Percentiles rank a stretch among this genome's conserved stretches.
phyloP scores from a whole-genome alignment of 1,140 invertebrate species.

The Vanessa tameamea region DNA sequence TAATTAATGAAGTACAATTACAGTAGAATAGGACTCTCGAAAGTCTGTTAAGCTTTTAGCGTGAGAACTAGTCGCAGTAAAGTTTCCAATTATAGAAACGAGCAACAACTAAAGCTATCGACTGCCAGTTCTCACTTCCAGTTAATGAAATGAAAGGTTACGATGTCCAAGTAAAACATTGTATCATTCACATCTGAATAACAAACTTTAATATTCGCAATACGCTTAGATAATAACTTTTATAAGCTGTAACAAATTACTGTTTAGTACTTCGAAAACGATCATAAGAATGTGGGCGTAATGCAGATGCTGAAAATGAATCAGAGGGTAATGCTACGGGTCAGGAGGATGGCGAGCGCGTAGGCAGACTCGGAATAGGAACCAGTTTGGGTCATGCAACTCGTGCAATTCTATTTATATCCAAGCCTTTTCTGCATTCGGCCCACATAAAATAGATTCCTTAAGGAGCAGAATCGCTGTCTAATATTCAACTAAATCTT shows the following conservation, averaged over 20 bases:
- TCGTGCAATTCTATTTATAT: slow-evolving; percentile 75
- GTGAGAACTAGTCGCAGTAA: slow-evolving; percentile 40
- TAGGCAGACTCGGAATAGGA: slow-evolving; percentile 69
- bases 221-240: neutral
- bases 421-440: slow-evolving; percentile 63
- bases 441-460: slow-evolving; percentile 54
- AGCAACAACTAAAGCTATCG: slow-evolving; percentile 20
- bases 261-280: neutral
- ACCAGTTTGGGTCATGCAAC: slow-evolving; percentile 77
- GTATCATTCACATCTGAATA: too few relatives aligned
- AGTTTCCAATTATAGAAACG: slow-evolving; percentile 41
- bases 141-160: neutral
- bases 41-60: slow-evolving; percentile 31
- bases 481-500: too few relatives aligned
- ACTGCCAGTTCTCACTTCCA: slow-evolving; percentile 3
- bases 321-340: slow-evolving; percentile 62
- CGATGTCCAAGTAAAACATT: neutral
- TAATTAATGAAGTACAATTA: slow-evolving; percentile 11
- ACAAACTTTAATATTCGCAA: too few relatives aligned
- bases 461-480: slow-evolving; percentile 5
- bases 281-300: slow-evolving; percentile 35
- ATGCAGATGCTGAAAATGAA: slow-evolving; percentile 54
- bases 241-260: neutral
- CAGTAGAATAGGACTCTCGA: slow-evolving; percentile 21
- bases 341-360: slow-evolving; percentile 64